phyloP scores from a whole-genome alignment of 2,888 invertebrate species.

The Caenorhabditis sulstoni region DNA sequence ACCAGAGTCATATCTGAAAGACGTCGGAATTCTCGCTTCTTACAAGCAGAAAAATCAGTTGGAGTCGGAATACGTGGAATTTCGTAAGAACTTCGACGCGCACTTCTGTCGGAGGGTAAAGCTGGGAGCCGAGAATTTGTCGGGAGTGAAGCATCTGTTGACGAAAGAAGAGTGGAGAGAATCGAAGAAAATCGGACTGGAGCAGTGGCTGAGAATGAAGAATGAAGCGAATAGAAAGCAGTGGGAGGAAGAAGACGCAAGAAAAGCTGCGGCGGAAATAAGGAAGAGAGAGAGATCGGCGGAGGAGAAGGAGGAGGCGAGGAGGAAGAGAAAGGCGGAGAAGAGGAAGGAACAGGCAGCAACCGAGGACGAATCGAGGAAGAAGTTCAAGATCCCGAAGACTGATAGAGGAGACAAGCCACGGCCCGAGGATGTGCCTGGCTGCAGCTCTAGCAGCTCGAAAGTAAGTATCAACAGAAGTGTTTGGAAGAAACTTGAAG shows the following conservation, averaged over 20 bases:
- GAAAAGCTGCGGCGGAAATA: not conserved
- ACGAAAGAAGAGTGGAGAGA: conserved; percentile 7
- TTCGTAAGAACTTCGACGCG: not conserved
- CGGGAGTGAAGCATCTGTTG: conserved; percentile 3
- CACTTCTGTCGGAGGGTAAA: too few relatives aligned
- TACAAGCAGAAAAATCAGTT: conserved; percentile 28
- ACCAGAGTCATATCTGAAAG: conserved; percentile 33
- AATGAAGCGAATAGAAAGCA: not conserved
- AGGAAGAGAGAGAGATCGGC: not conserved
- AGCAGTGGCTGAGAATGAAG: not conserved
- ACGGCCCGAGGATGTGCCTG: too few relatives aligned
- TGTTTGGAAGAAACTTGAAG: too few relatives aligned
- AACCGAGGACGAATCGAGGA: not conserved
- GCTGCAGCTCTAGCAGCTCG: too few relatives aligned
- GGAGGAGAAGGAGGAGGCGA: not conserved
- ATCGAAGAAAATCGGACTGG: conserved; percentile 1
- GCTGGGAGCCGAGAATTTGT: not conserved
- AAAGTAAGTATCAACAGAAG: too few relatives aligned
- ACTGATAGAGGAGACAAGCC: too few relatives aligned
- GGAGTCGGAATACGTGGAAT: not conserved
- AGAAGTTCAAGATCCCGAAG: not conserved
- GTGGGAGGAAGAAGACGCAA: not conserved
- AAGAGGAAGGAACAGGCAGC: not conserved
- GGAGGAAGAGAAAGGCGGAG: not conserved
- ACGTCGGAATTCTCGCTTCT: not conserved